Base-by-base conservation (phyloP, 1,140 invertebrate genomes). In the Drosophila tristis region DNA sequence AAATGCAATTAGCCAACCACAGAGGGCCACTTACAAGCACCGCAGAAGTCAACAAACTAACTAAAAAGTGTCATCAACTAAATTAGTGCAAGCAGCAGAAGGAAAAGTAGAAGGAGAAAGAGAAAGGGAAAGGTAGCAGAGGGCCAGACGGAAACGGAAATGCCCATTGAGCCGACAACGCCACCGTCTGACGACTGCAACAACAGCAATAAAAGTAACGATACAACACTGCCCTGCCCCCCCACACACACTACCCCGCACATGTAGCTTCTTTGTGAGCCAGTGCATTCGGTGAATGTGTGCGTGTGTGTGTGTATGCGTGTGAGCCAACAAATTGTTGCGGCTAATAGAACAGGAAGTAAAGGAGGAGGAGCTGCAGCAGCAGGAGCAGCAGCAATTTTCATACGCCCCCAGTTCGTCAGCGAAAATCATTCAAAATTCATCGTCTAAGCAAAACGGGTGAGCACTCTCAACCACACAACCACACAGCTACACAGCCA, bases 381-480 rank as follows among this genome's bases (percentile, higher is more conserved):
- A 55, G 48, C 31, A 13, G 13, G 7, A 49, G 42, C 55, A 16
- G 23, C 51, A 58, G 72, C 58, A 62, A 76, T 45, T 79, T 79
- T 85, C 71, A 67, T 76, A 75, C 76, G 49, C 65, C 45, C 44
- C 58, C 54, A 70, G 67, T 66, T 62, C 65, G 58, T 67, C 51
- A 56, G 61, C 26, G 61, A 65, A 90, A 91, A 91, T 73, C 90
- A 90, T 84, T 91, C 90, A 91, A 91, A 91, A 91, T 91, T 91
- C 86, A 91, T 84, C 87, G 81, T 74, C 64, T 91, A 91, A 91
- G 86, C 90, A 91, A 91, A 85, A 70, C 86, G 73, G 90, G 90
- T 91, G 50, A 91, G 90, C 74, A 80, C 47, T 70, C 47, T 68
- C 57, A 51, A 56, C 48, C 43, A 60, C 47, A 59, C 59, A 31